Conservation (phyloP, 1,140 invertebrate species). For the Antheraea mylitta region DNA sequence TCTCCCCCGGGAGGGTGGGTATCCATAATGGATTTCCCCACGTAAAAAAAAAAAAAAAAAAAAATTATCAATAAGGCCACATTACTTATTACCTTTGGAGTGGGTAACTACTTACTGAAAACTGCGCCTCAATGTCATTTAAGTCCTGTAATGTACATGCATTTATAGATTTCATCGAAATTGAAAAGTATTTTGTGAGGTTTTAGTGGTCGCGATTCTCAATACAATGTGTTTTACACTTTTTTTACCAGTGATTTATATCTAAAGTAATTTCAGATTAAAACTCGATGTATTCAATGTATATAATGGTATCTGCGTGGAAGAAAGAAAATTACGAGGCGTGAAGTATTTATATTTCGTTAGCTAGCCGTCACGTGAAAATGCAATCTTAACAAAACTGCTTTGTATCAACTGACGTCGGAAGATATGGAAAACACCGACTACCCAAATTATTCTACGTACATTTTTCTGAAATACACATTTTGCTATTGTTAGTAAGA, state of each 20-base stretch:
- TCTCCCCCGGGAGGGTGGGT: too few relatives aligned
- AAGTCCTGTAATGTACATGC: too few relatives aligned
- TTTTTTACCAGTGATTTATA: too few relatives aligned
- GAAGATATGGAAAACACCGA: neutral
- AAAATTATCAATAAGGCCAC: too few relatives aligned
- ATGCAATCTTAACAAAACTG: conserved; percentile 4
- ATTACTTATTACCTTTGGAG: too few relatives aligned
- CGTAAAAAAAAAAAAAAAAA: too few relatives aligned
- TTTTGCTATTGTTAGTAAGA: neutral
- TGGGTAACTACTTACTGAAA: too few relatives aligned
- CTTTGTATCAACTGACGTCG: conserved; percentile 3
- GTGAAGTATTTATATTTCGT: conserved; percentile 4
- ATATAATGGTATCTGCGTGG: conserved; percentile 2
- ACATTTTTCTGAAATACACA: neutral
- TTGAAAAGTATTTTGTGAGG: too few relatives aligned
- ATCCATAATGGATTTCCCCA: too few relatives aligned
- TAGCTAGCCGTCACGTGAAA: conserved; percentile 1
- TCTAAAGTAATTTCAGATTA: neutral
- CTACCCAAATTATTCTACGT: neutral
- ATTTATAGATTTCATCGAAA: too few relatives aligned
- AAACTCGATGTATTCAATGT: neutral
- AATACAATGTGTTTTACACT: neutral
- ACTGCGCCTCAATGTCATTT: too few relatives aligned
- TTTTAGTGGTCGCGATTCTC: neutral
- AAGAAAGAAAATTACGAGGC: neutral